Evolutionary conservation across 2,888 invertebrate genomes (phyloP).

Genomic region (Eledona agricola): DNA sequence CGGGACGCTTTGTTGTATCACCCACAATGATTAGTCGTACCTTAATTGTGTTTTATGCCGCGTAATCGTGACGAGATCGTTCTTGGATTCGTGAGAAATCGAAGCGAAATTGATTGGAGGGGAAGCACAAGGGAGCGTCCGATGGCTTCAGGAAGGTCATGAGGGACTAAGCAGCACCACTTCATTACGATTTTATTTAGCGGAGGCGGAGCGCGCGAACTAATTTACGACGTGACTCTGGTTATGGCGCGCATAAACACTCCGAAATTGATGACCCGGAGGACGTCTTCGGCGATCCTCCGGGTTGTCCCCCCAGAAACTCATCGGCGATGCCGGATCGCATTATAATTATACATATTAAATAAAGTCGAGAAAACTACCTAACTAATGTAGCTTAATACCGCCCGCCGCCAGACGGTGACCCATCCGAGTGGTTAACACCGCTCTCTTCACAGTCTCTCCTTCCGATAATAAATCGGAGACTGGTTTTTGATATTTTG

Average conservation of each 20-base stretch:
- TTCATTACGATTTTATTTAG: constrained; percentile 15
- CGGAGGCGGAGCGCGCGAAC: constrained; percentile 2
- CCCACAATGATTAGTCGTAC: constrained; percentile 36
- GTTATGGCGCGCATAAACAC: constrained; percentile 23
- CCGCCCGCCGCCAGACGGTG: constrained; percentile 54
- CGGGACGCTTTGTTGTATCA: constrained; percentile 44
- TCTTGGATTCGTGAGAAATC: constrained; percentile 33
- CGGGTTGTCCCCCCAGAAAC: constrained; percentile 43
- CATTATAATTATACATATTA: constrained; percentile 61
- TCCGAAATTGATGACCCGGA: too few relatives aligned
- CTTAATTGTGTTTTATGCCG: constrained; percentile 33
- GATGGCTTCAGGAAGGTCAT: too few relatives aligned
- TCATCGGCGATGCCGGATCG: constrained; percentile 54
- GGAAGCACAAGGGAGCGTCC: too few relatives aligned
- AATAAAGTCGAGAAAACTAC: constrained; percentile 61
- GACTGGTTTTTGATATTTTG: constrained; percentile 62
- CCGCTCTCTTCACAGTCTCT: constrained; percentile 53
- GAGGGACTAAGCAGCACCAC: too few relatives aligned
- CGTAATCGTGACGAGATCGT: constrained; percentile 34
- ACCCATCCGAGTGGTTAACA: constrained; percentile 12
- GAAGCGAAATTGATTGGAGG: constrained; percentile 13
- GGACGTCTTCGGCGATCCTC: too few relatives aligned
- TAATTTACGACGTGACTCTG: constrained; percentile 27
- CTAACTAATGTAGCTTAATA: constrained; percentile 62
- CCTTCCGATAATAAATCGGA: constrained; percentile 66